A percentile compares a stretch with the other conserved stretches of the same genome.
Conservation (phyloP, 2,797 vertebrate species). For the Galagoides demidoff region DNA sequence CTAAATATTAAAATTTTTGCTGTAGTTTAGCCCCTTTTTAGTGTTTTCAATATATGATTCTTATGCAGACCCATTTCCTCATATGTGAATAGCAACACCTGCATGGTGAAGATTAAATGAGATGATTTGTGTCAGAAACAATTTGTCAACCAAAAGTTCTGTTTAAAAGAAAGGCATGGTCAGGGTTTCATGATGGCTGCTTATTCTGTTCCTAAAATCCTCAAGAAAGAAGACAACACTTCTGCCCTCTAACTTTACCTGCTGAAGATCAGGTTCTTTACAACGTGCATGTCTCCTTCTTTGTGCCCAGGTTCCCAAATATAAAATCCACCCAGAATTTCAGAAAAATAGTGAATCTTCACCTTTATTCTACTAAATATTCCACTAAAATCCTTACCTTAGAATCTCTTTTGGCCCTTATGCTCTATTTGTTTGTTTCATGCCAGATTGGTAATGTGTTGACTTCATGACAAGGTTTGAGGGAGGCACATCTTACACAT, state of each 20-base stretch:
- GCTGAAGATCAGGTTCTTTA: background rate
- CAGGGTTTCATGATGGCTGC: background rate
- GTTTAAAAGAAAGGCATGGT: background rate
- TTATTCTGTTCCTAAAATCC: background rate
- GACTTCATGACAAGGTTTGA: too few species aligned
- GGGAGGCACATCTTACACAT: too few species aligned
- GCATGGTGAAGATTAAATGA: background rate
- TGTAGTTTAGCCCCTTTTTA: background rate
- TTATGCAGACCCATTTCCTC: background rate
- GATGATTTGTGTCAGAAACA: background rate
- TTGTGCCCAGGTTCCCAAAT: background rate
- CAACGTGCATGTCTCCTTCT: background rate
- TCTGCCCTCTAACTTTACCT: background rate
- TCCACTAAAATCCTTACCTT: background rate
- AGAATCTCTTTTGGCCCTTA: background rate
- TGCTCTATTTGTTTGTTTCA: background rate
- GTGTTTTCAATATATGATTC: background rate
- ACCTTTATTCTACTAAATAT: background rate
- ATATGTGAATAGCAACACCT: background rate
- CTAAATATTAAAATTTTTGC: constrained; percentile 6
- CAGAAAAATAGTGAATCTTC: background rate
- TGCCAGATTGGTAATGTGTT: too few species aligned
- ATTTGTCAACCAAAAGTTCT: background rate
- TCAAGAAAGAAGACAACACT: background rate
- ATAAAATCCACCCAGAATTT: background rate